Evolutionary conservation across 2,888 invertebrate genomes (phyloP).

Genomic region (Brassicogethes aeneus): DNA sequence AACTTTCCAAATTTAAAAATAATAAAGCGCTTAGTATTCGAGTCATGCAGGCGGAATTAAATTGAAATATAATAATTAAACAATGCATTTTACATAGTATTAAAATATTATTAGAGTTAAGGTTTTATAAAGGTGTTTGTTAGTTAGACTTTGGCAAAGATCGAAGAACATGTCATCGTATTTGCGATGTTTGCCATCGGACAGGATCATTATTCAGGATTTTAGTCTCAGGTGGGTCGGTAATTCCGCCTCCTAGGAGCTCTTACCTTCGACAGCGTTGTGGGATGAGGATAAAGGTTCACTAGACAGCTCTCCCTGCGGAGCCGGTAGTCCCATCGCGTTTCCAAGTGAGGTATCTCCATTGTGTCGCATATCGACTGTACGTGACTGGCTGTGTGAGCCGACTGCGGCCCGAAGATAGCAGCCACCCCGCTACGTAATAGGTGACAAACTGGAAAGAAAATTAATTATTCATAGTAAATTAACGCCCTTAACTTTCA

Average conservation of each 20-base stretch:
- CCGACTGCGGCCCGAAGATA: constrained; percentile 88
- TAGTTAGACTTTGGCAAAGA: too few relatives aligned
- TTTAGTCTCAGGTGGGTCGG: not conserved
- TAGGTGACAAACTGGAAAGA: constrained; percentile 74
- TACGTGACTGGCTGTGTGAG: constrained; percentile 84
- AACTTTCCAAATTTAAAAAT: too few relatives aligned
- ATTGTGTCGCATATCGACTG: constrained; percentile 94
- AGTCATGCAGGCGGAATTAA: too few relatives aligned
- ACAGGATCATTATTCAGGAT: not conserved
- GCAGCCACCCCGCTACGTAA: constrained; percentile 84
- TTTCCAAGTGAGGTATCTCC: constrained; percentile 93
- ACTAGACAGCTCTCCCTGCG: constrained; percentile 83
- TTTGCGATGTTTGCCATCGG: not conserved
- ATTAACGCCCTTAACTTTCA: constrained; percentile 5
- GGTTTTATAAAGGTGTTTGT: too few relatives aligned
- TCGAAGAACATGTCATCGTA: not conserved
- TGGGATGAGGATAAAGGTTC: constrained; percentile 89
- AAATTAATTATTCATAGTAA: constrained; percentile 19
- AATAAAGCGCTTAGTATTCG: too few relatives aligned
- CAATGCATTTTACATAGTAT: too few relatives aligned
- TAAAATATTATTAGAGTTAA: too few relatives aligned
- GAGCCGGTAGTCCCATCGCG: constrained; percentile 86
- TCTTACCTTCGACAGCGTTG: constrained; percentile 72
- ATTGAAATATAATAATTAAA: too few relatives aligned
- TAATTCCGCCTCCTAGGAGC: too few relatives aligned